Conservation (phyloP, 2,797 vertebrate species). For the Sylvilagus floridanus region DNA sequence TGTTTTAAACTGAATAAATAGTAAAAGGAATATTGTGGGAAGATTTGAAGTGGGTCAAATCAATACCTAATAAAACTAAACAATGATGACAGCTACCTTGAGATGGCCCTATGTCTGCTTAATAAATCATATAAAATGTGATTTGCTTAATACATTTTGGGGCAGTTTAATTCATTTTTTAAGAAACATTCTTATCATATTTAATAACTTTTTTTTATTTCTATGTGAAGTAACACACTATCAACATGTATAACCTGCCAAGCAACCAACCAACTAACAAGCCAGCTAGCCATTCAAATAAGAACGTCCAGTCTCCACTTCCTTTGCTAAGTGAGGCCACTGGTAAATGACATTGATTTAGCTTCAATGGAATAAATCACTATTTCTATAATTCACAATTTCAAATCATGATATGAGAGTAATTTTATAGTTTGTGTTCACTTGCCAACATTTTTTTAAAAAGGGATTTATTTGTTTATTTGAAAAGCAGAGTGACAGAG, state of each 20-base stretch:
- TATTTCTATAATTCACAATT: neutral
- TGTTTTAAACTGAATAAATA: conserved; percentile 1
- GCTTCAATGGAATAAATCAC: neutral
- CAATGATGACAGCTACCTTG: neutral
- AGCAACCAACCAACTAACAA: neutral
- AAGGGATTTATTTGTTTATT: neutral
- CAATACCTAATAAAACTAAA: neutral
- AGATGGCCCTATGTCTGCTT: neutral
- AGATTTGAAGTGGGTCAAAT: conserved; percentile 7
- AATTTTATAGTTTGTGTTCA: neutral
- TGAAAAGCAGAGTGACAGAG: neutral
- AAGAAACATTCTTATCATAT: neutral
- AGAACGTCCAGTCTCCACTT: neutral
- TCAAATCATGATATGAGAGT: neutral
- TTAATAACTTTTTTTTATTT: neutral
- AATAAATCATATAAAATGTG: neutral
- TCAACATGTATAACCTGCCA: neutral
- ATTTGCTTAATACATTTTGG: neutral
- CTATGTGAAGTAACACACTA: neutral
- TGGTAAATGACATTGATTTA: neutral
- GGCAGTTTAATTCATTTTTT: neutral
- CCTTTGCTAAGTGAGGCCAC: neutral
- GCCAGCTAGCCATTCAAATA: neutral
- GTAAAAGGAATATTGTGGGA: neutral
- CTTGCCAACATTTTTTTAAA: no score